phyloP scores from a whole-genome alignment of 2,888 invertebrate genomes.

The Cheilosia vulpina region DNA sequence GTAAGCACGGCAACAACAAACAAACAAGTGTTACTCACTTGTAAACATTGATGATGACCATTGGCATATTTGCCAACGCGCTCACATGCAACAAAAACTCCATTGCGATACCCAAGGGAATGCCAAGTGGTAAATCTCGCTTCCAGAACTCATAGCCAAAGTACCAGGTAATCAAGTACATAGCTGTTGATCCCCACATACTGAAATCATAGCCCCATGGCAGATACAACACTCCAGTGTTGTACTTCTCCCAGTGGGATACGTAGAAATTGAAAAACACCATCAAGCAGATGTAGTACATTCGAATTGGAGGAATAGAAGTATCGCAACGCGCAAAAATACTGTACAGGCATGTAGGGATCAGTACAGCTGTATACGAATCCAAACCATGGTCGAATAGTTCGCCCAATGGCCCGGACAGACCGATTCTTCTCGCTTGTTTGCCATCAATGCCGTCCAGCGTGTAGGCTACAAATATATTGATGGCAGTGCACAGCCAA shows the following conservation, averaged over 20 bases:
- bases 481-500: slow-evolving; percentile 94
- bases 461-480: slow-evolving; percentile 98
- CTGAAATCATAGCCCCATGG: slow-evolving; percentile 99
- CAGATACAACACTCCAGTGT: slow-evolving; percentile 96
- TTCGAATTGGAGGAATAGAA: slow-evolving; percentile 91
- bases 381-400: slow-evolving; percentile 99
- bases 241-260: slow-evolving; percentile 99
- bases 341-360: slow-evolving; percentile 96
- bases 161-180: slow-evolving; percentile 86
- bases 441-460: slow-evolving; percentile 99
- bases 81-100: slow-evolving; percentile 94
- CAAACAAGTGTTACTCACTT: slow-evolving; percentile 85
- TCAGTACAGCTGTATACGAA: slow-evolving; percentile 95
- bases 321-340: slow-evolving; percentile 91
- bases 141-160: slow-evolving; percentile 94
- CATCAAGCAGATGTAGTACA: slow-evolving; percentile 96
- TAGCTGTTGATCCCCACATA: slow-evolving; percentile 90
- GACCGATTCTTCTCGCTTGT: slow-evolving; percentile 97
- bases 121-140: slow-evolving; percentile 88
- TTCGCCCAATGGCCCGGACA: slow-evolving; percentile 97
- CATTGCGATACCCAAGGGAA: slow-evolving; percentile 91
- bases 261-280: slow-evolving; percentile 97
- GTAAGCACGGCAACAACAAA: neutral
- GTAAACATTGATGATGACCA: slow-evolving; percentile 96
- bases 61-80: slow-evolving; percentile 94